Evolutionary conservation across 2,888 invertebrate genomes (phyloP).

Genomic region (Orchesellides sinensis): DNA sequence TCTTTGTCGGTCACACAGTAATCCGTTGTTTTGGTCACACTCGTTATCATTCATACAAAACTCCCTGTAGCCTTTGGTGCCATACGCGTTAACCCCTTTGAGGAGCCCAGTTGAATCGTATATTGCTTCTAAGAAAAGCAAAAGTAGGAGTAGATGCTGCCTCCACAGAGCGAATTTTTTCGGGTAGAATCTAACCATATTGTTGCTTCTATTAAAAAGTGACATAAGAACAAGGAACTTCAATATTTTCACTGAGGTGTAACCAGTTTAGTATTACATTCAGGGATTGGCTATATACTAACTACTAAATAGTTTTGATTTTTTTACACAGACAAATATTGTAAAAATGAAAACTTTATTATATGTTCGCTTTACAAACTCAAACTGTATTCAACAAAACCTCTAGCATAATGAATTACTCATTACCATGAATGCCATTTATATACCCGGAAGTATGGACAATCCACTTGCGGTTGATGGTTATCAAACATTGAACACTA

Average conservation of each 20-base stretch:
- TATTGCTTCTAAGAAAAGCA: slow-evolving; percentile 40
- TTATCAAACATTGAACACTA: too few relatives aligned
- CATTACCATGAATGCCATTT: too few relatives aligned
- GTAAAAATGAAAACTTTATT: too few relatives aligned
- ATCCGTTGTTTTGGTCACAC: neutral
- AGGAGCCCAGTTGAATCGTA: slow-evolving; percentile 33
- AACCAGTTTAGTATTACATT: neutral
- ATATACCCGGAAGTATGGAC: too few relatives aligned
- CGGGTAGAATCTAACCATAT: slow-evolving; percentile 37
- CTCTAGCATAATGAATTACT: too few relatives aligned
- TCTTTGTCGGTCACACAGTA: neutral
- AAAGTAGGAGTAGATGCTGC: slow-evolving; percentile 19
- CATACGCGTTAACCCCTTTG: neutral
- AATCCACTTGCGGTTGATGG: too few relatives aligned
- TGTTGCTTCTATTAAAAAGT: neutral
- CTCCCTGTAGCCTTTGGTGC: neutral
- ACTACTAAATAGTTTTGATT: too few relatives aligned
- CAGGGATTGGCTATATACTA: too few relatives aligned
- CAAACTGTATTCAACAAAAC: too few relatives aligned
- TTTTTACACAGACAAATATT: too few relatives aligned
- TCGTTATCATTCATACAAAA: neutral
- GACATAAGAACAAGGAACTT: too few relatives aligned
- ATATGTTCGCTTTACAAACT: too few relatives aligned
- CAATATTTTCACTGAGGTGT: neutral
- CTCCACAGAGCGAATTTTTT: slow-evolving; percentile 42